Evolutionary conservation across 2,888 invertebrate genomes (phyloP).

Genomic region (Eupithecia insigniata): DNA sequence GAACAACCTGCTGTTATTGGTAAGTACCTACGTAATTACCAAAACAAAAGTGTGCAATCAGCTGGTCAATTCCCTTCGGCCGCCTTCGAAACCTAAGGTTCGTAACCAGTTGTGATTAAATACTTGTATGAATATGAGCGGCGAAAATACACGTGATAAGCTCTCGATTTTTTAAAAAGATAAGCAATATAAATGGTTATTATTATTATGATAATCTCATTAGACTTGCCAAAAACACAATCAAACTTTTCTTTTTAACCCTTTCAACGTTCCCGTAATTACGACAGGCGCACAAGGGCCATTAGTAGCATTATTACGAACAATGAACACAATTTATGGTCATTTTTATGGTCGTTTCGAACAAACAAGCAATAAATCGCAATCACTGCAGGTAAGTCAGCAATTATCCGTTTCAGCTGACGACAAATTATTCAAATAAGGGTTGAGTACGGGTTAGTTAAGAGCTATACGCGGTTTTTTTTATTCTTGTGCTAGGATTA

Average conservation of each 20-base stretch:
- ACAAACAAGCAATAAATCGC: conserved; percentile 59
- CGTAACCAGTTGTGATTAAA: too few species aligned
- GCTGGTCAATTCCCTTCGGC: too few species aligned
- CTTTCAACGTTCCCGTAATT: conserved; percentile 17
- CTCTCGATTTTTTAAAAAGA: too few species aligned
- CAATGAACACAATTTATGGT: conserved; percentile 28
- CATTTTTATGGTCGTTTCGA: conserved; percentile 28
- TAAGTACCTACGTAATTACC: too few species aligned
- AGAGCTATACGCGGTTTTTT: conserved; percentile 9
- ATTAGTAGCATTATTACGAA: conserved; percentile 26
- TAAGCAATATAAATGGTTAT: too few species aligned
- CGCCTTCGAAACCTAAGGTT: too few species aligned
- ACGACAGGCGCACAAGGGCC: conserved; percentile 10
- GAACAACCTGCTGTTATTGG: too few species aligned
- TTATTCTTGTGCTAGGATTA: too few species aligned
- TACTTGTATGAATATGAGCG: too few species aligned
- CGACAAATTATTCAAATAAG: conserved; percentile 64
- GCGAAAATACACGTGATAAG: too few species aligned
- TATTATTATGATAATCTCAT: neutral
- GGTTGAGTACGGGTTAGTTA: conserved; percentile 32
- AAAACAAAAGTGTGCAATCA: too few species aligned
- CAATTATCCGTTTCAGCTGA: conserved; percentile 62
- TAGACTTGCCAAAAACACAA: neutral
- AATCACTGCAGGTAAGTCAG: conserved; percentile 61
- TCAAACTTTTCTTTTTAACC: neutral